Conservation (phyloP, 2,113 vertebrate species). For the Dipodomys merriami region DNA sequence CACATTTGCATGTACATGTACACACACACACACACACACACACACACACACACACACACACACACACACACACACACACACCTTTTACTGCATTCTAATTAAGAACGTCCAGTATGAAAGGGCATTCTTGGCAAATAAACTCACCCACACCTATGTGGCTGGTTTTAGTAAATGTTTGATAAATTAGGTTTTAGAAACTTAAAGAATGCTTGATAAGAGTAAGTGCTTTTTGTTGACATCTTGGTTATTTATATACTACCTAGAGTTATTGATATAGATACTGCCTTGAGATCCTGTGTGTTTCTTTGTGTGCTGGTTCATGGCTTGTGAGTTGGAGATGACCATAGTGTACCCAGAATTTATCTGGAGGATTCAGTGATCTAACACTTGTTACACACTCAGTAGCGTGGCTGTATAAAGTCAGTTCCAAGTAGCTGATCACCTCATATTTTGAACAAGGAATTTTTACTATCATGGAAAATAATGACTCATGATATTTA, state of each 20-base stretch:
- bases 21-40: too few species aligned
- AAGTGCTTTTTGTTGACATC: not conserved
- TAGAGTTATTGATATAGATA: not conserved
- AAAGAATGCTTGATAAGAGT: not conserved
- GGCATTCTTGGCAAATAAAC: not conserved
- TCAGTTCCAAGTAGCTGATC: not conserved
- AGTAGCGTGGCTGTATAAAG: not conserved
- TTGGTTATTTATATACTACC: fast-evolving
- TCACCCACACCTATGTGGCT: not conserved
- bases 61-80: too few species aligned
- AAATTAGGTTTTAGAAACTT: not conserved
- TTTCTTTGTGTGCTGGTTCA: not conserved
- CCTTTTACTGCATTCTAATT: not conserved
- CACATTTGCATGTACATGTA: too few species aligned
- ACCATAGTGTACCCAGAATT: not conserved
- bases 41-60: too few species aligned
- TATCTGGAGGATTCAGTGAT: not conserved
- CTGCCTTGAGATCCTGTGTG: not conserved
- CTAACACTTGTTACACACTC: not conserved
- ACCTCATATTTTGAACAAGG: not conserved
- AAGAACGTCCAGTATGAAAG: not conserved
- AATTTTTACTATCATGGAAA: not conserved
- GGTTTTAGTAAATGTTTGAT: not conserved
- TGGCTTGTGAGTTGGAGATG: not conserved
- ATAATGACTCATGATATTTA: not conserved